Conservation (phyloP, 1,140 invertebrate species). For the Anastrepha ludens region DNA sequence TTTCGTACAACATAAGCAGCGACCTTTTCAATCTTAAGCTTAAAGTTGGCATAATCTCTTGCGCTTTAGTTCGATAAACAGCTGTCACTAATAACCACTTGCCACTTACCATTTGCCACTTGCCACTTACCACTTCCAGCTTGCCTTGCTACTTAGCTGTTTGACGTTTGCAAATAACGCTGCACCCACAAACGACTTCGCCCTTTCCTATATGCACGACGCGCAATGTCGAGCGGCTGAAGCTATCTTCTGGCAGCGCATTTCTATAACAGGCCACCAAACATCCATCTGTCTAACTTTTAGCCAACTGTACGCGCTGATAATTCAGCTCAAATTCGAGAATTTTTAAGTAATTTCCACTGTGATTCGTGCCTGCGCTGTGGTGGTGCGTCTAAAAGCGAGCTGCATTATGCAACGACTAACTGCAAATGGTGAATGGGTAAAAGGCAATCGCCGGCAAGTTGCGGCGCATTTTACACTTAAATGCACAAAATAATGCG, state of each 20-base stretch:
- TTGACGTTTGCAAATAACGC: background rate
- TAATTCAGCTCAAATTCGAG: constrained; percentile 29
- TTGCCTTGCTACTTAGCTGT: background rate
- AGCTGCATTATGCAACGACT: background rate
- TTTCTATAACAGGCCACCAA: background rate
- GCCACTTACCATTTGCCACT: constrained; percentile 15
- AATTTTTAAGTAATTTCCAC: constrained; percentile 37
- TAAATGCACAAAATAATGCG: constrained; percentile 50
- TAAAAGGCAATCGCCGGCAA: background rate
- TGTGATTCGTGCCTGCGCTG: background rate
- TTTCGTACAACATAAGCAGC: too few relatives aligned
- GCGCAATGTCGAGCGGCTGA: background rate
- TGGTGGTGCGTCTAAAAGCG: constrained; percentile 19
- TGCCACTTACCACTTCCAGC: constrained; percentile 20
- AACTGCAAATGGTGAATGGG: background rate
- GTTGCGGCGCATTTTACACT: constrained; percentile 39
- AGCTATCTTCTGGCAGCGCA: constrained; percentile 25
- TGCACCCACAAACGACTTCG: background rate
- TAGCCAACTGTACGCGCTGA: constrained; percentile 9
- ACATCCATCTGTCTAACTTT: constrained; percentile 1
- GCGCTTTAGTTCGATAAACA: constrained; percentile 12
- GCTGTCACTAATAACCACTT: constrained; percentile 49
- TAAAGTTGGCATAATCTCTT: constrained; percentile 30
- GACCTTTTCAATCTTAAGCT: background rate
- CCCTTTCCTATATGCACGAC: background rate